Conservation (phyloP, 2,113 vertebrate species). For the Calidris pygmaea region DNA sequence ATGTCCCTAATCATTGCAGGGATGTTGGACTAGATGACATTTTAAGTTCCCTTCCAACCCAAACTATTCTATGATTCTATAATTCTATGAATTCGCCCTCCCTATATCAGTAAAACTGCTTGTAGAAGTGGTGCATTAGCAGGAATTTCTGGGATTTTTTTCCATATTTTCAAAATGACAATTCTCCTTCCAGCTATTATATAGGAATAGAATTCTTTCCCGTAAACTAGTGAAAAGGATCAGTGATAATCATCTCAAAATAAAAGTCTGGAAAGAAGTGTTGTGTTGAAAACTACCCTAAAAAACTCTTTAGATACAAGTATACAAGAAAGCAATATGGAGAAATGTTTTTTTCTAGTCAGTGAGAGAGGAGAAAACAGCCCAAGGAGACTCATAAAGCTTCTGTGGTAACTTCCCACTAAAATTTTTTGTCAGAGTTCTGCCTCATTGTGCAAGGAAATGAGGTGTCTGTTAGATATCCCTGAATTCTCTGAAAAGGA, state of each 20-base stretch:
- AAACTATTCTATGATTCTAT: neutral
- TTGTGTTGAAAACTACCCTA: neutral
- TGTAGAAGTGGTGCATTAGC: neutral
- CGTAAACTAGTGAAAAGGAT: neutral
- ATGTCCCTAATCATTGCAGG: neutral
- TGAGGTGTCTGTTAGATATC: neutral
- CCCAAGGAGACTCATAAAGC: neutral
- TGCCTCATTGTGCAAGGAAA: neutral
- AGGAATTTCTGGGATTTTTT: neutral
- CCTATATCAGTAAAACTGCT: neutral
- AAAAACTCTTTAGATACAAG: neutral
- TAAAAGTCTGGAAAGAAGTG: neutral
- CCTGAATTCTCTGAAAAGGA: neutral
- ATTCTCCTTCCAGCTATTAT: neutral
- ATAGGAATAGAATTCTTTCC: neutral
- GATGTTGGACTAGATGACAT: neutral
- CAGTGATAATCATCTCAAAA: neutral
- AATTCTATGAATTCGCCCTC: neutral
- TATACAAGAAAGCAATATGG: neutral
- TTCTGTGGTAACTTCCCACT: neutral
- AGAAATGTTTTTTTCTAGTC: neutral
- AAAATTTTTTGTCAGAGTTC: neutral
- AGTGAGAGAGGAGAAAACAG: neutral
- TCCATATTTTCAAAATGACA: neutral
- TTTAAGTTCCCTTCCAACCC: neutral